Percentiles rank a stretch among this genome's conserved stretches.
phyloP scores from a whole-genome alignment of 2,113 vertebrate genomes.

The Oryzias javanicus region DNA sequence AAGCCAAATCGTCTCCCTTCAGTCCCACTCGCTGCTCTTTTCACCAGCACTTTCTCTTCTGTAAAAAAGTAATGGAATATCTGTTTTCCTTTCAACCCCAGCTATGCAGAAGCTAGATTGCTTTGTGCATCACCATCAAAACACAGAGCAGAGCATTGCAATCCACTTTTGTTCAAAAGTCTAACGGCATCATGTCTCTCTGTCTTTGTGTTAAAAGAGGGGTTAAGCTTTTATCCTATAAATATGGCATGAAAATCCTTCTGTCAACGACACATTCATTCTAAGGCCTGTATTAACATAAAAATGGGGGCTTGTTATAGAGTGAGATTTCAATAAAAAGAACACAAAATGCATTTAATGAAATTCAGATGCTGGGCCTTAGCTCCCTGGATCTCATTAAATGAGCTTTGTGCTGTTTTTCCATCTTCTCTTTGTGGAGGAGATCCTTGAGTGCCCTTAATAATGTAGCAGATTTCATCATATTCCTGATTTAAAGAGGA shows the following conservation, averaged over 20 bases:
- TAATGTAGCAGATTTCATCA: constrained; percentile 80
- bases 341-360: constrained; percentile 81
- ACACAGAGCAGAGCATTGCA: constrained; percentile 61
- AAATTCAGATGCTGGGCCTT: constrained; percentile 75
- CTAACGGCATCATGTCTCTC: constrained; percentile 60
- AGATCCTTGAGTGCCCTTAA: constrained; percentile 73
- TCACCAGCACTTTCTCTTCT: constrained; percentile 67
- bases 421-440: constrained; percentile 72
- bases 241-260: constrained; percentile 72
- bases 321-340: constrained; percentile 79
- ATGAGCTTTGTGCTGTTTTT: constrained; percentile 77
- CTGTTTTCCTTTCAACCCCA: constrained; percentile 60
- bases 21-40: constrained; percentile 63
- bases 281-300: constrained; percentile 74
- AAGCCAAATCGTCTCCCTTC: constrained; percentile 58
- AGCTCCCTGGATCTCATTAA: constrained; percentile 82
- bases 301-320: constrained; percentile 81
- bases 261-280: constrained; percentile 74
- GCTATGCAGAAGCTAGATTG: constrained; percentile 62
- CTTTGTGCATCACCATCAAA: constrained; percentile 68
- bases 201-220: constrained; percentile 64
- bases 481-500: constrained; percentile 73
- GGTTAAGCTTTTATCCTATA: constrained; percentile 80
- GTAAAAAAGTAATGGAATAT: constrained; percentile 70
- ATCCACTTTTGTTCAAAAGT: constrained; percentile 70